Evolutionary conservation across 2,888 invertebrate species (phyloP), one percentile per base, ranked within the genome.

Genomic region (Melieria crassipennis): DNA sequence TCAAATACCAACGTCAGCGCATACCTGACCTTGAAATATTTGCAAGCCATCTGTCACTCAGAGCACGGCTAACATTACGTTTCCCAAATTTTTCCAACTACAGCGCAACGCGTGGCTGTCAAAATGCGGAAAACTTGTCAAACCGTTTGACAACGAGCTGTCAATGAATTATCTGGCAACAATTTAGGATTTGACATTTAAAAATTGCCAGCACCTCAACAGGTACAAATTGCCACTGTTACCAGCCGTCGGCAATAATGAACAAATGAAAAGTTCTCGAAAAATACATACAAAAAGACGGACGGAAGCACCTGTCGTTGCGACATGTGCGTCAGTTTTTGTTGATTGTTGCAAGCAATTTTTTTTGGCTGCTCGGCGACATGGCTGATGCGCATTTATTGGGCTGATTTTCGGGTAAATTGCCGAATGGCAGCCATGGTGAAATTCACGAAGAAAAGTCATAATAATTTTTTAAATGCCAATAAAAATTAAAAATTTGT

Each of bases 141-240:
- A 9, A n/a, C 42, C 66, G 65, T 79, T 79, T 81, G 81, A 81
- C 81, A 81, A 75, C 76, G 73, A 10, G 70, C 82, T 81, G 81
- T 82, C 81, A 82, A 74, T 79, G 80, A 81, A 81, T 81, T 81
- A 82, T 81, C 46, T 80, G 78, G 80, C 79, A 81, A 81, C 81
- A 81, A 81, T 82, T 81, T 80, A 79, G 76, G 74, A 70, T 72
- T 70, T 79, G 82, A 78, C 79, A 80, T 65, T 70, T 70, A 75
- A 77, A 75, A 77, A 71, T 71, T 47, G 50, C 10, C 11, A 45
- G 75, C 47, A 50, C 63, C 42, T 56, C 71, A 62, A 66, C 71
- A 71, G 71, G 66, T 71, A 71, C 58, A 30, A 56, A 47, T 66
- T 13, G 16, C 10, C 48, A 66, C 42, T n/a, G 13, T 58, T 46